Percentiles rank a stretch among this genome's conserved stretches.
phyloP scores from a whole-genome alignment of 1,140 invertebrate genomes.

The Calliopsis andreniformis region DNA sequence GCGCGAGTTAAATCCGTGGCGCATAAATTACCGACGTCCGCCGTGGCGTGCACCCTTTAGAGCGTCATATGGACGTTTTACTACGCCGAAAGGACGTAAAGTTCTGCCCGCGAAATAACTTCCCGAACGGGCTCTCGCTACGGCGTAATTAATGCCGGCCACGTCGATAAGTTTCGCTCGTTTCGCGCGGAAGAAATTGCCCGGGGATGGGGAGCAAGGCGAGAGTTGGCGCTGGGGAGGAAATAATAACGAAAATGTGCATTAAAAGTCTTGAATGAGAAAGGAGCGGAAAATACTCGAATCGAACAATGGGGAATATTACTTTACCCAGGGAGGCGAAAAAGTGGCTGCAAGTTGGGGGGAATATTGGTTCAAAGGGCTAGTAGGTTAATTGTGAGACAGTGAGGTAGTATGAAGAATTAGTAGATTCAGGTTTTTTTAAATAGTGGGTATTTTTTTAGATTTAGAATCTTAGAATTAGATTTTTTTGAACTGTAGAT shows the following conservation, averaged over 20 bases:
- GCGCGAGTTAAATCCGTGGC: slow-evolving; percentile 45
- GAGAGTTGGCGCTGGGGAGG: background rate
- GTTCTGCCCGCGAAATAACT: slow-evolving; percentile 52
- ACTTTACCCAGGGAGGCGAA: no score
- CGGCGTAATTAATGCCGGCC: slow-evolving; percentile 58
- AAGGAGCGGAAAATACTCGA: slow-evolving; percentile 7
- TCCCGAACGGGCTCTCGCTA: slow-evolving; percentile 37
- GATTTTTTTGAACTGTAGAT: no score
- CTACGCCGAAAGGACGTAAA: slow-evolving; percentile 50
- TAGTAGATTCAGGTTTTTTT: no score
- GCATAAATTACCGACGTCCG: slow-evolving; percentile 60
- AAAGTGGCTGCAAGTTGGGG: no score
- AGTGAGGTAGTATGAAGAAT: no score
- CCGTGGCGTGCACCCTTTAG: slow-evolving; percentile 30
- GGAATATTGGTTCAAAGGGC: no score
- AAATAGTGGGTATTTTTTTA: no score
- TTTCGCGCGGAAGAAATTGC: slow-evolving; percentile 36
- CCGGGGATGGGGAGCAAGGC: background rate
- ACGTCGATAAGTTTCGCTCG: slow-evolving; percentile 56
- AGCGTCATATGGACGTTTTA: slow-evolving; percentile 41
- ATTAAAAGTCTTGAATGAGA: slow-evolving; percentile 38
- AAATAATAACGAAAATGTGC: slow-evolving; percentile 6
- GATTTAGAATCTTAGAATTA: no score
- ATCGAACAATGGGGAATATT: slow-evolving; percentile 4
- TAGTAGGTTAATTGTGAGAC: no score